phyloP scores from a whole-genome alignment of 2,797 vertebrate species.

The Okamejei kenojei region DNA sequence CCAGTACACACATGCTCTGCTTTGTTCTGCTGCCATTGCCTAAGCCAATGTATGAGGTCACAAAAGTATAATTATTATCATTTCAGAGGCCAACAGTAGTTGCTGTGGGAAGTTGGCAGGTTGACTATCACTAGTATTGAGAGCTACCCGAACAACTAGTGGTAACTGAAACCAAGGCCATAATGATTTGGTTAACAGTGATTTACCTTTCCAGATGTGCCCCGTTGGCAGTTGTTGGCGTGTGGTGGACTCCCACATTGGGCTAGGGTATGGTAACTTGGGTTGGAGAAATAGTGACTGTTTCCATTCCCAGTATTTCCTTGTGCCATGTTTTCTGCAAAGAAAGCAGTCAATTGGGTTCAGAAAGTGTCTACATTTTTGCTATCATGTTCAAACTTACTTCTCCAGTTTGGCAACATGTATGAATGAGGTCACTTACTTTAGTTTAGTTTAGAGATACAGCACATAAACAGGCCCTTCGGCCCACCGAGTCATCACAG shows the following conservation, averaged over 20 bases:
- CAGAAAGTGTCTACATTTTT: background rate
- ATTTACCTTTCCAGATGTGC: conserved; percentile 69
- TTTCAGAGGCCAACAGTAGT: background rate
- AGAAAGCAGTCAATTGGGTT: conserved; percentile 30
- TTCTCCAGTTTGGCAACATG: background rate
- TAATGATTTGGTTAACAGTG: background rate
- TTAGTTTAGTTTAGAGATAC: too few relatives aligned
- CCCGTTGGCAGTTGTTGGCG: conserved; percentile 61
- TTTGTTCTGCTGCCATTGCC: background rate
- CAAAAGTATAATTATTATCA: background rate
- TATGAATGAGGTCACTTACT: background rate
- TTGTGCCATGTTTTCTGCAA: conserved; percentile 72
- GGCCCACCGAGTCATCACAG: too few relatives aligned
- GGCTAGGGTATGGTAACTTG: conserved; percentile 86
- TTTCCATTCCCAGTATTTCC: conserved; percentile 63
- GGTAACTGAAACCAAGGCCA: background rate
- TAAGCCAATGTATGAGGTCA: background rate
- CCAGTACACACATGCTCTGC: too few relatives aligned
- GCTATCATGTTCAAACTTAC: background rate
- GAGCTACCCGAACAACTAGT: background rate
- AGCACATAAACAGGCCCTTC: too few relatives aligned
- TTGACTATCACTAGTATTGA: background rate
- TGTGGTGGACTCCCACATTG: conserved; percentile 71
- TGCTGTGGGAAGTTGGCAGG: too few relatives aligned
- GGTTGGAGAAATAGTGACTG: conserved; percentile 91